Percentiles rank a stretch among this genome's conserved stretches.
These are phyloP conservation scores for Eulemur macaco DNA, from an alignment of 2,113 vertebrate species.

Conservation along the genomic window DNA sequence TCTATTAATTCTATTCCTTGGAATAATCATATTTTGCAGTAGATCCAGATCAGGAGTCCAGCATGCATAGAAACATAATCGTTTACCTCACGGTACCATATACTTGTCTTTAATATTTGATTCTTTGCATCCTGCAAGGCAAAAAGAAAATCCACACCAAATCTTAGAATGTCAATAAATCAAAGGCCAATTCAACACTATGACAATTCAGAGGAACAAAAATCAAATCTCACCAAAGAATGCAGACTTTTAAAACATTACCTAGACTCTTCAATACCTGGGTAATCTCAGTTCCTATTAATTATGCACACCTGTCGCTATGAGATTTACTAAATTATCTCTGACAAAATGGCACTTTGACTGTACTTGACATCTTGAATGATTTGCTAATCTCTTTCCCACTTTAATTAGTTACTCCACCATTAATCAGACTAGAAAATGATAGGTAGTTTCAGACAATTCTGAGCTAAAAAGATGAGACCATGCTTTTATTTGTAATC, in stretches of 20 bases:
- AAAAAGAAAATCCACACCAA: slow-evolving; percentile 50
- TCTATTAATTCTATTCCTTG: not conserved
- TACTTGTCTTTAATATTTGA: slow-evolving; percentile 90
- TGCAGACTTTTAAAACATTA: not conserved
- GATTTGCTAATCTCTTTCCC: slow-evolving; percentile 73
- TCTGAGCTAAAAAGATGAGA: slow-evolving; percentile 28
- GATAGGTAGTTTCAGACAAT: slow-evolving; percentile 44
- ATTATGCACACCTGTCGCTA: not conserved
- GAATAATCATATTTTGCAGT: not conserved
- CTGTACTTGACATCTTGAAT: slow-evolving; percentile 66
- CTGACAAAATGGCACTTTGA: slow-evolving; percentile 60
- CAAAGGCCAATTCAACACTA: slow-evolving; percentile 18
- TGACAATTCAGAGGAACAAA: not conserved
- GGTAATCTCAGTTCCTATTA: slow-evolving; percentile 26
- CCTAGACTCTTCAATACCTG: not conserved
- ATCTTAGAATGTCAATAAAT: slow-evolving; percentile 38
- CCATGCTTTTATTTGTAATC: slow-evolving; percentile 54
- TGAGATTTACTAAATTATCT: slow-evolving; percentile 58
- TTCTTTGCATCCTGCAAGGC: slow-evolving; percentile 88
- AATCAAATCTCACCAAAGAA: slow-evolving; percentile 17
- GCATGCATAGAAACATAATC: not conserved
- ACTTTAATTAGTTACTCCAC: slow-evolving; percentile 75
- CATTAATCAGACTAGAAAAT: slow-evolving; percentile 78
- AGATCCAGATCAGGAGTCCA: not conserved
- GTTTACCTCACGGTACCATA: slow-evolving; percentile 91